Evolutionary conservation across 2,797 vertebrate genomes (phyloP), one percentile per base, ranked within the genome.

Genomic region (Sciurus carolinensis): DNA sequence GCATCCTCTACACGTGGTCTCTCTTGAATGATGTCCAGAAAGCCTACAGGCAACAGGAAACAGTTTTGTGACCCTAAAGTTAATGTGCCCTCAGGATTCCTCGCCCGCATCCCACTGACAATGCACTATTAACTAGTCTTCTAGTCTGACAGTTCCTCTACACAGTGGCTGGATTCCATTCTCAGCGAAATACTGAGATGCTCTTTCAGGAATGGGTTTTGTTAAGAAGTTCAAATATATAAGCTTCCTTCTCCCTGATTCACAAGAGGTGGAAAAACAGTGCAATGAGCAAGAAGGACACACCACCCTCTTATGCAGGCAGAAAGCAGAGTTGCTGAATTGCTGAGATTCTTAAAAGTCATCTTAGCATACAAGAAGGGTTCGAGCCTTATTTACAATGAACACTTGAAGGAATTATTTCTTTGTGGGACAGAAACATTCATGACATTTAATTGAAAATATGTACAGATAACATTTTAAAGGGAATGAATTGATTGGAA

Each of bases 321-420:
- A 52, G 44, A 71, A 20, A 66, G 9, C 20, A 42, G 24, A 30
- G 59, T 59, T 11, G 4, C 4, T 24, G 5, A 24, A 54, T 80
- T 47, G 26, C 1, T 42, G 50, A 75, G 59, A 83, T 66, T 75
- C 30, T 71, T 76, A 69, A 94, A 84, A 90, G n/a, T 54, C 30
- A 67, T 50, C 28, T 69, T 50, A 54, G 5, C 13, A 3, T 20
- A 47, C 5, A 71, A 52, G 26, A 82, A 20, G 22, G 54, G 13
- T 22, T 75, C 26, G 50, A 39, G 18, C 30, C n/a, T 79, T 86
- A 71, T 36, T 96, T 71, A 28, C 5, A 28, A 42, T n/a, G 30
- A 64, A 93, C 13, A 50, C 30, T 54, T 77, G 54, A 90, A 91
- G 26, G 42, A 86, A 77, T 62, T 50, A 47, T 80, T 85, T 87